Evolutionary conservation across 2,113 vertebrate genomes (phyloP), one percentile per base, ranked within the genome.

Genomic region (Labeo rohita): DNA sequence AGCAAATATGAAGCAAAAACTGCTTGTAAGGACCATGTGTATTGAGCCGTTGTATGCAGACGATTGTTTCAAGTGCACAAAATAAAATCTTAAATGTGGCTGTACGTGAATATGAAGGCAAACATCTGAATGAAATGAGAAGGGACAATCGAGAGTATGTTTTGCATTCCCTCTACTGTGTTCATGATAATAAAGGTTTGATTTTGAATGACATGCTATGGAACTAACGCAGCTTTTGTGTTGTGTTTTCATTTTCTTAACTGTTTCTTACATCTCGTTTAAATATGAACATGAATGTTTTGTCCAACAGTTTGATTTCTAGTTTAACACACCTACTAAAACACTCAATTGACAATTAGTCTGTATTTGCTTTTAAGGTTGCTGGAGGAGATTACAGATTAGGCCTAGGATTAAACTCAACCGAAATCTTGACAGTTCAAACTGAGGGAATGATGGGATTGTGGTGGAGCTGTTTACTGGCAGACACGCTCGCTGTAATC

Each of bases 121-220:
- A 84, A 61, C 70, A 50, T 15, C 49, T 78, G 23, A 43, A 68
- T 80, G 16, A 86, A 34, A 45, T 54, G 73, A 74, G 84, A 86
- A 75, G 74, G 84, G 80, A 89, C 80, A 77, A 87, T 87, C 43
- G 21, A 86, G 61, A 85, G 49, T 34, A 76, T 68, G 54, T 80
- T 85, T 87, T 87, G 80, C 80, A 88, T 87, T 88, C 43, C 84
- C 85, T 87, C 80, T 75, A 77, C 86, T 84, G 84, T 80, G 87
- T 72, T 84, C 80, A 82, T 68, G 79, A 86, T 84, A 76, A 89
- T 89, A 84, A 89, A 89, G 85, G 75, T 73, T 87, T 86, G 80
- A 89, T 84, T 75, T 77, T 43, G 59, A 86, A 87, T 86, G 70
- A 23, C 85, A 84, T 84, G 12, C 28, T 47, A n/a, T 74, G 61